Base-by-base conservation (phyloP, 1,140 invertebrate species). In the Augochlora pura region DNA sequence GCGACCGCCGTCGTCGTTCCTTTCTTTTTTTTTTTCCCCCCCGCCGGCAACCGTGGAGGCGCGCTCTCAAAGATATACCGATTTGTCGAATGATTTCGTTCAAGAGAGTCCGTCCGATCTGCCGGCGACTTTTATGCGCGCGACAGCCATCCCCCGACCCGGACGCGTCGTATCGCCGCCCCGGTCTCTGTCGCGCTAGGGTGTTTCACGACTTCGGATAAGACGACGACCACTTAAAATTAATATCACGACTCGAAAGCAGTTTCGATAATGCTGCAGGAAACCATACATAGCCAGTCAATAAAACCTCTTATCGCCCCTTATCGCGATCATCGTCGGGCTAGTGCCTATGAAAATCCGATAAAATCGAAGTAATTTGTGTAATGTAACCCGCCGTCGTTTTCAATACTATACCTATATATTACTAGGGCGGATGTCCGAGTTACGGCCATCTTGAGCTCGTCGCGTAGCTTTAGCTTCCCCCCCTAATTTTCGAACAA, bases 71-170 rank as follows among this genome's bases (percentile, higher is more conserved):
- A 81, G 81, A 80, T 83, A 86, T 80, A 83, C 82, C 85, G 86
- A 86, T 86, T 86, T 86, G 84, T 86, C 74, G 84, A 86, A 86
- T 86, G 80, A 86, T 86, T 67, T 64, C 65, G 69, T 59, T 83
- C 62, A 67, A 80, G 77, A 67, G 80, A 23, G 72, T 42, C 63
- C 63, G 21, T 7, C 12, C 62, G 23, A 59, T 39, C 65, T 62
- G 67, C 66, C 66, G 65, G 46, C 32, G 63, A 78, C 84, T 80
- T 86, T 86, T 79, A 82, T 42, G 63, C 27, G 60, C 65, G 72
- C 60, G 60, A 32, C 69, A 46, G 25, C 57, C 39, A 21, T 12
- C 6, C 10, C 21, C 54, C 21, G 1, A 3, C 66, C 12, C n/a
- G 21, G 6, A 38, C 54, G 18, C 8, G 1, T 1, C 49, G 49